Evolutionary conservation across 2,888 invertebrate species (phyloP), one percentile per base, ranked within the genome.

Genomic region (Diaperis boleti): DNA sequence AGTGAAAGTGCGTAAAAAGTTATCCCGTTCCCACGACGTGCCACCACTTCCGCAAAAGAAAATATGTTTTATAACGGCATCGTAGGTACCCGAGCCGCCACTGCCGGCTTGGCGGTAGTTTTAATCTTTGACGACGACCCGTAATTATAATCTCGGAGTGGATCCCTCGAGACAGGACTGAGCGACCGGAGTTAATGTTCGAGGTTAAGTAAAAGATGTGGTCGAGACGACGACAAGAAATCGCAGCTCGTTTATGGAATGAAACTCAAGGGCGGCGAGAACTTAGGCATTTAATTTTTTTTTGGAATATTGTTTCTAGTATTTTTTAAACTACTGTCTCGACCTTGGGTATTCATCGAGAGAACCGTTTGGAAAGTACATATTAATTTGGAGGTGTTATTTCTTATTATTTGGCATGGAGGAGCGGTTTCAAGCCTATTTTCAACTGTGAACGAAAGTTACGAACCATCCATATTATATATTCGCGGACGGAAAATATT

Each of bases 141-240:
- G 55, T 17, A 55, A 55, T 55, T 55, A 42, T 55, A 55, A 55
- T 55, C 55, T 55, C 31, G 20, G 29, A 42, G 42, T 41, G 14
- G 52, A 14, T 39, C 52, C 39, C 35, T 22, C 15, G 49, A 49
- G 49, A 49, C 49, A 31, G 47, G 47, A 47, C 45, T 29, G 18
- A 29, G 14, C 45, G 45, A 45, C 31, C 31, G 49, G 35, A 49
- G 49, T 49, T 49, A 33, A 49, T 11, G 49, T 35, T 49, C 49
- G 49, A 49, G 49, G 52, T 52, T 52, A 26, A 52, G 37, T 35
- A 18, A 11, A 50, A 52, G 52, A 52, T 52, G 52, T 26, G 52
- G 52, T 52, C 52, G 52, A 39, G 52, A 52, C 35, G 52, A 52
- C 35, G 49, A 33, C 50, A 42, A 42, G 41, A 41, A 41, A 14